These are phyloP conservation scores for Athetis lepigone DNA, from an alignment of 2,888 invertebrate genomes.

Conservation along the genomic window DNA sequence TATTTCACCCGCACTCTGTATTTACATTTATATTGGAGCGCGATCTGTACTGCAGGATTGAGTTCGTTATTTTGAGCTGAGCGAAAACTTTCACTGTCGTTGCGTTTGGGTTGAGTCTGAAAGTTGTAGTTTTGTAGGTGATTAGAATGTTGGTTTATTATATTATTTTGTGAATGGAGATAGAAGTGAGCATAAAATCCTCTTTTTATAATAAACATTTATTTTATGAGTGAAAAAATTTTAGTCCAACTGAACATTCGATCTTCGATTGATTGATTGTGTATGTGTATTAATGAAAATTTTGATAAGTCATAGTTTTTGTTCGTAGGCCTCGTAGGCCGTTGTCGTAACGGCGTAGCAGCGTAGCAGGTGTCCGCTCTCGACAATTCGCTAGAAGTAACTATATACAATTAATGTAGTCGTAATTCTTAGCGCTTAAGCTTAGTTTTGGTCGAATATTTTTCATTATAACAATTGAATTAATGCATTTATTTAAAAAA, in stretches of 20 bases:
- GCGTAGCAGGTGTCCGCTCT: background rate
- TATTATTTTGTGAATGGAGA: no score
- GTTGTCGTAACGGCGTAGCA: background rate
- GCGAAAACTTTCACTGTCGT: slow-evolving; percentile 47
- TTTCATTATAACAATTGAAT: no score
- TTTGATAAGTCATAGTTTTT: background rate
- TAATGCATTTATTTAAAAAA: no score
- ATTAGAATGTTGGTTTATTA: slow-evolving; percentile 1
- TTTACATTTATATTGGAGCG: slow-evolving; percentile 89
- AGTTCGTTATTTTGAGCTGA: slow-evolving; percentile 56
- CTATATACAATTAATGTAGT: background rate
- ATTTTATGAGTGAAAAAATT: no score
- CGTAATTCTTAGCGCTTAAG: background rate
- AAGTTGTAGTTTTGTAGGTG: slow-evolving; percentile 3
- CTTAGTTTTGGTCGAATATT: no score
- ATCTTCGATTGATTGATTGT: no score
- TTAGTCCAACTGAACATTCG: no score
- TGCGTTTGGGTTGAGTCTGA: background rate
- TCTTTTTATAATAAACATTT: no score
- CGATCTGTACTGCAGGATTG: slow-evolving; percentile 47
- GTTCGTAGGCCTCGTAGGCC: slow-evolving; percentile 5
- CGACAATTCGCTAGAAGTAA: no score
- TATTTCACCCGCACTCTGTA: slow-evolving; percentile 84
- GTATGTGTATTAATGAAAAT: no score
- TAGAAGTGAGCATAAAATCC: no score